These are phyloP conservation scores for Cerceris rybyensis DNA, from an alignment of 2,888 invertebrate genomes.

Conservation along the genomic window DNA sequence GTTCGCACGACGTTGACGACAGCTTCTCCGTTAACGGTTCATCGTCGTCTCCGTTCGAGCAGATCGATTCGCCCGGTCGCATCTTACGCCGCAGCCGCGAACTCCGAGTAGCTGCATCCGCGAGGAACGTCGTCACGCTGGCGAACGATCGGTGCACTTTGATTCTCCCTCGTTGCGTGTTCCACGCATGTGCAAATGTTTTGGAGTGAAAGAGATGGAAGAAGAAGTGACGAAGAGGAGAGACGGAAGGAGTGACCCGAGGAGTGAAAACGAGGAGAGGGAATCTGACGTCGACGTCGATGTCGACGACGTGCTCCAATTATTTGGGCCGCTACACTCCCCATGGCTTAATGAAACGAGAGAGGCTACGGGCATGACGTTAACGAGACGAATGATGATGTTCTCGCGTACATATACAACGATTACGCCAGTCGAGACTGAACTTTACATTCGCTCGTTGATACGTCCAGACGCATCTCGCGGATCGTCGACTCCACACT, in stretches of 20 bases:
- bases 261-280: constrained; percentile 3
- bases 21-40: constrained; percentile 38
- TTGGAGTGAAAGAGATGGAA: constrained; percentile 31
- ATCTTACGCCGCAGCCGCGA: constrained; percentile 53
- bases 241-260: constrained; percentile 15
- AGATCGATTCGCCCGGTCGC: constrained; percentile 61
- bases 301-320: constrained; percentile 63
- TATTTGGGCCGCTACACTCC: constrained; percentile 55
- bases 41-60: constrained; percentile 48
- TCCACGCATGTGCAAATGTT: neutral
- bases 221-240: neutral
- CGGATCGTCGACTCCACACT: no score
- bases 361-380: constrained; percentile 63
- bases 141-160: constrained; percentile 52
- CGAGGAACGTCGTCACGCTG: constrained; percentile 15
- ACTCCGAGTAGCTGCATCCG: constrained; percentile 30
- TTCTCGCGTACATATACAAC: constrained; percentile 21
- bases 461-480: no score
- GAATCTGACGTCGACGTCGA: constrained; percentile 46
- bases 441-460: constrained; percentile 43
- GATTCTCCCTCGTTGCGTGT: neutral
- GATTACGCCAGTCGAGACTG: constrained; percentile 39
- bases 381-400: constrained; percentile 66
- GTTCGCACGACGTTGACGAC: constrained; percentile 67
- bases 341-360: constrained; percentile 44